Evolutionary conservation across 2,888 invertebrate genomes (phyloP).

Genomic region (Drosophila lutescens): DNA sequence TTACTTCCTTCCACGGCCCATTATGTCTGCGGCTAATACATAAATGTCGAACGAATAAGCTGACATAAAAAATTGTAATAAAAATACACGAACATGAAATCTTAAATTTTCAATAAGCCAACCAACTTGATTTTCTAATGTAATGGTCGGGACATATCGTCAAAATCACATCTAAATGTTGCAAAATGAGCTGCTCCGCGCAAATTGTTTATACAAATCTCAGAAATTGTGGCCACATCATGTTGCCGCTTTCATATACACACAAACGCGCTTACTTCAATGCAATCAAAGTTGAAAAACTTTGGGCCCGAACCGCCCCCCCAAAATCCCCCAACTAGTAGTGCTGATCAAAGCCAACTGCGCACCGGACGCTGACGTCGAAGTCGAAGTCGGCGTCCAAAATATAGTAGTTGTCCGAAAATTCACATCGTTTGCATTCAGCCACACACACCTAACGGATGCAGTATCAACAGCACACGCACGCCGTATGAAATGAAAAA

Average conservation of each 20-base stretch:
- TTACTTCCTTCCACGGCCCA: constrained; percentile 28
- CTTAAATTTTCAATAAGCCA: neutral
- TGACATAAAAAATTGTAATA: constrained; percentile 7
- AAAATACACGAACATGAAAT: neutral
- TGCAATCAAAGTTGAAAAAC: constrained; percentile 56
- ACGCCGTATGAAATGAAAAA: constrained; percentile 22
- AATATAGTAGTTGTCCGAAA: constrained; percentile 50
- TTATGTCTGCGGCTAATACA: constrained; percentile 21
- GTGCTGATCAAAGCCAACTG: constrained; percentile 71
- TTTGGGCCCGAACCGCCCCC: constrained; percentile 1
- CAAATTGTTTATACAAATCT: constrained; percentile 63
- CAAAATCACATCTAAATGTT: constrained; percentile 42
- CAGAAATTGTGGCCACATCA: constrained; percentile 41
- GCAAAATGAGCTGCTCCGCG: constrained; percentile 30
- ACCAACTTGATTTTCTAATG: neutral
- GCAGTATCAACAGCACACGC: constrained; percentile 57
- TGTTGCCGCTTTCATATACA: constrained; percentile 33
- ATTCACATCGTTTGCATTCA: constrained; percentile 74
- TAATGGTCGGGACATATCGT: constrained; percentile 17
- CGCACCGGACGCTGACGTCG: constrained; percentile 66
- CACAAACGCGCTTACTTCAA: constrained; percentile 17
- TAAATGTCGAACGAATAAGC: constrained; percentile 17
- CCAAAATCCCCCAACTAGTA: constrained; percentile 5
- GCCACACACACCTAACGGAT: constrained; percentile 74
- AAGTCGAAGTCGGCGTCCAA: constrained; percentile 4